phyloP scores from a whole-genome alignment of 1,140 invertebrate genomes.

The Andricus grossulariae region DNA sequence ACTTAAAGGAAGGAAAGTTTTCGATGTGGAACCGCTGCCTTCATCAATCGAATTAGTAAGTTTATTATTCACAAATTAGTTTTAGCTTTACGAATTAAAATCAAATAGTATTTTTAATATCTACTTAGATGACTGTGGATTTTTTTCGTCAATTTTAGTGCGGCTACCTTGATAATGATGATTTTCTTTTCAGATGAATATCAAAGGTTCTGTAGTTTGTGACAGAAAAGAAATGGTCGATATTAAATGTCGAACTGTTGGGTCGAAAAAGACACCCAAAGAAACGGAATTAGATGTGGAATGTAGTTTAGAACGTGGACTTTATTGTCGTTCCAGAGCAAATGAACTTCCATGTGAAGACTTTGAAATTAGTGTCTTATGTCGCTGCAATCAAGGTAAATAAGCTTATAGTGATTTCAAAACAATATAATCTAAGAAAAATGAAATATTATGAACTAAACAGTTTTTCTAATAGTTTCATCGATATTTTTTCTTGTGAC shows the following conservation, averaged over 20 bases:
- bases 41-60: constrained; percentile 68
- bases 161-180: background rate
- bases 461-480: too few relatives aligned
- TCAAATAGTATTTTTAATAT: too few relatives aligned
- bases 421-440: too few relatives aligned
- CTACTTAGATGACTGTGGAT: too few relatives aligned
- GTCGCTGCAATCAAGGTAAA: constrained; percentile 77
- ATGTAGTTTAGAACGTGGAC: constrained; percentile 83
- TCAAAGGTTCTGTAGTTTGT: constrained; percentile 76
- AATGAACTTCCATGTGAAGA: constrained; percentile 77
- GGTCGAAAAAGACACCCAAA: constrained; percentile 79
- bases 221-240: constrained; percentile 79
- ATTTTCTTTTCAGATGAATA: constrained; percentile 55
- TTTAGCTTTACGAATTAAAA: too few relatives aligned
- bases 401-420: too few relatives aligned
- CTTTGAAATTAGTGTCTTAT: constrained; percentile 85
- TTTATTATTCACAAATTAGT: background rate
- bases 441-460: too few relatives aligned
- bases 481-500: too few relatives aligned
- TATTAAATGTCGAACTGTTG: constrained; percentile 85
- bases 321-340: constrained; percentile 78
- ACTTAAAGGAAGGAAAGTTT: constrained; percentile 68
- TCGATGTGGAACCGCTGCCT: constrained; percentile 81
- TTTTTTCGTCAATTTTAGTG: too few relatives aligned
- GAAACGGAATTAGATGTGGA: constrained; percentile 84